A percentile compares a stretch with the other conserved stretches of the same genome.
Evolutionary conservation across 2,888 invertebrate species (phyloP).

Genomic region (Nesidiocoris tenuis): DNA sequence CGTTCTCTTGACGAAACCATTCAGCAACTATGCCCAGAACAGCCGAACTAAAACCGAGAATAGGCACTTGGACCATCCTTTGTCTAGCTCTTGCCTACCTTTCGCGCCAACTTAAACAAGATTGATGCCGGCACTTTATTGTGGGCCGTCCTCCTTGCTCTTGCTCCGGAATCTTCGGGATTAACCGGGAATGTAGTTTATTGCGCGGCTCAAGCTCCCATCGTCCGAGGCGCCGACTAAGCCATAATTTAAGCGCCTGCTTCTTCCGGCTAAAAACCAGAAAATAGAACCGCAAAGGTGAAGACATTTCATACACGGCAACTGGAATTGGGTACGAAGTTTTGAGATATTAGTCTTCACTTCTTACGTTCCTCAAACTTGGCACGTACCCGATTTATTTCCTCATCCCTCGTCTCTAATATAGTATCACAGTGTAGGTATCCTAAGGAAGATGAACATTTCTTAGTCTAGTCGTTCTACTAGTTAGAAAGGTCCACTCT

Average conservation of each 20-base stretch:
- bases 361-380: too few relatives aligned
- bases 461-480: too few relatives aligned
- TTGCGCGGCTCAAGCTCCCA: not conserved
- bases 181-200: constrained; percentile 24
- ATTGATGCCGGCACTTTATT: constrained; percentile 24
- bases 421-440: too few relatives aligned
- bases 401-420: too few relatives aligned
- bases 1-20: too few relatives aligned
- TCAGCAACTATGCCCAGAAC: too few relatives aligned
- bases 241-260: not conserved
- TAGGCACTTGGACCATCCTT: not conserved
- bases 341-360: too few relatives aligned
- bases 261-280: not conserved
- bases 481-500: too few relatives aligned
- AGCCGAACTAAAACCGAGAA: not conserved
- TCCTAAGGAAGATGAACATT: too few relatives aligned
- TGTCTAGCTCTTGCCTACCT: not conserved
- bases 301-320: too few relatives aligned
- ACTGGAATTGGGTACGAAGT: too few relatives aligned
- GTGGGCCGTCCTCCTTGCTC: constrained; percentile 6
- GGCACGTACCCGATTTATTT: too few relatives aligned
- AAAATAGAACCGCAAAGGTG: not conserved
- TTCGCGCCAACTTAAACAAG: constrained; percentile 24
- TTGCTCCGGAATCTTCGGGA: constrained; percentile 17
- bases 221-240: not conserved